Evolutionary conservation across 1,140 invertebrate species (phyloP).

Genomic region (Drosophila nigrodunni): DNA sequence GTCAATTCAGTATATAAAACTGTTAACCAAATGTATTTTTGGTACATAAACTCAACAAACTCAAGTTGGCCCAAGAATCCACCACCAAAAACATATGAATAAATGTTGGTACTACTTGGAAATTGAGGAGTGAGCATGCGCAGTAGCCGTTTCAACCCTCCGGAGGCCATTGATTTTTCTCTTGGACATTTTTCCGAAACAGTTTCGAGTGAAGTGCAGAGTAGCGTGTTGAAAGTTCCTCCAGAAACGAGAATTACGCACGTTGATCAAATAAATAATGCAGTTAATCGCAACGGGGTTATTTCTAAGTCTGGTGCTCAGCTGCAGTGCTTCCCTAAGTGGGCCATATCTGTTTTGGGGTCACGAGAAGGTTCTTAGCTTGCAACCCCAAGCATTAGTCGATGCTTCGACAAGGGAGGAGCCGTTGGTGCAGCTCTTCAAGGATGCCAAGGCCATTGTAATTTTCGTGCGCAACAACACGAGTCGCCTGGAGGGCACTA

Average conservation of each 20-base stretch:
- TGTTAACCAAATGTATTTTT: conserved; percentile 1
- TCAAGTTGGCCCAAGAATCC: conserved; percentile 16
- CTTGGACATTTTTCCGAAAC: conserved; percentile 16
- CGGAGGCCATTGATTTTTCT: conserved; percentile 38
- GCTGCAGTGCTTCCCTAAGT: conserved; percentile 65
- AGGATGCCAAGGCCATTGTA: conserved; percentile 74
- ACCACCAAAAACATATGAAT: conserved; percentile 20
- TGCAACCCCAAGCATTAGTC: conserved; percentile 85
- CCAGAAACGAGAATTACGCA: conserved; percentile 5
- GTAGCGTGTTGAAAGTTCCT: conserved; percentile 14
- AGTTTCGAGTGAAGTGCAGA: conserved; percentile 21
- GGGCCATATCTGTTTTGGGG: conserved; percentile 87
- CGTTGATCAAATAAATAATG: conserved; percentile 48
- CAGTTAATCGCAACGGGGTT: conserved; percentile 47
- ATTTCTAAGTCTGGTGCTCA: conserved; percentile 50
- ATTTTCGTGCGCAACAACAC: conserved; percentile 79
- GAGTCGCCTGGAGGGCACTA: conserved; percentile 66
- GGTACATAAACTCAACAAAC: conserved; percentile 2
- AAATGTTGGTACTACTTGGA: neutral
- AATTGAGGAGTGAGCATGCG: conserved; percentile 35
- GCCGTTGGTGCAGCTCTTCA: conserved; percentile 85
- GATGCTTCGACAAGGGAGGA: conserved; percentile 84
- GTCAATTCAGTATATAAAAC: neutral
- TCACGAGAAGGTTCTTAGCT: conserved; percentile 84
- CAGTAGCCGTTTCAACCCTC: neutral